Evolutionary conservation across 2,797 vertebrate genomes (phyloP).

Genomic region (Siniperca obscura): DNA sequence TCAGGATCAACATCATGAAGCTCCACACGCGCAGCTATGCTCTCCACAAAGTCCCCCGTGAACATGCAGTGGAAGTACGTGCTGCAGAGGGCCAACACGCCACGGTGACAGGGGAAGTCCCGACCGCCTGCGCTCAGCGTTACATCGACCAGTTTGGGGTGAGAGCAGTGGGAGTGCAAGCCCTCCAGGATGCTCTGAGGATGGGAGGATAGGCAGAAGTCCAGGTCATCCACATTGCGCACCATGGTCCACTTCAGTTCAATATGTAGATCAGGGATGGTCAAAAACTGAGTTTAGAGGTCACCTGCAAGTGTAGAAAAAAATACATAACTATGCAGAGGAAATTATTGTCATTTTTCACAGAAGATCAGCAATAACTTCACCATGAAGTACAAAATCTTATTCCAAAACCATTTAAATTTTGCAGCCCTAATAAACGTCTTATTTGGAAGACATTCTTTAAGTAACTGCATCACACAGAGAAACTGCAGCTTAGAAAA

Average conservation of each 20-base stretch:
- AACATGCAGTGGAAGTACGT: slow-evolving; percentile 97
- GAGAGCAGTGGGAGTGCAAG: slow-evolving; percentile 87
- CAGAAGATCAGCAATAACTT: slow-evolving; percentile 1
- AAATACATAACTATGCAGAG: slow-evolving; percentile 12
- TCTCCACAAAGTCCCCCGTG: slow-evolving; percentile 93
- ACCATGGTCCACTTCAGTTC: slow-evolving; percentile 86
- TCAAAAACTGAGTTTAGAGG: slow-evolving; percentile 31
- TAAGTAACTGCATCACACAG: background rate
- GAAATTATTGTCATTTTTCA: background rate
- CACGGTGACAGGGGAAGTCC: slow-evolving; percentile 94
- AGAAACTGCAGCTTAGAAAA: background rate
- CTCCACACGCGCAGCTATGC: slow-evolving; percentile 92
- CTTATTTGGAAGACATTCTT: slow-evolving; percentile 9
- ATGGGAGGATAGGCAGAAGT: slow-evolving; percentile 94
- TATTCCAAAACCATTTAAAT: slow-evolving; percentile 5
- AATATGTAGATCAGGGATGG: slow-evolving; percentile 15
- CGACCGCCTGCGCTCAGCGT: slow-evolving; percentile 86
- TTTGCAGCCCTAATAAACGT: background rate
- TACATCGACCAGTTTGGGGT: slow-evolving; percentile 92
- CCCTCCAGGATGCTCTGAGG: slow-evolving; percentile 93
- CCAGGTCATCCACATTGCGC: slow-evolving; percentile 93
- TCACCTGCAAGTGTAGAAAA: slow-evolving; percentile 65
- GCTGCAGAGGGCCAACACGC: slow-evolving; percentile 95
- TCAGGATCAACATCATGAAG: slow-evolving; percentile 89
- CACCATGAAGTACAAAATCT: background rate